These are phyloP conservation scores for Acronicta leporina DNA, from an alignment of 2,888 invertebrate species.

Conservation along the genomic window DNA sequence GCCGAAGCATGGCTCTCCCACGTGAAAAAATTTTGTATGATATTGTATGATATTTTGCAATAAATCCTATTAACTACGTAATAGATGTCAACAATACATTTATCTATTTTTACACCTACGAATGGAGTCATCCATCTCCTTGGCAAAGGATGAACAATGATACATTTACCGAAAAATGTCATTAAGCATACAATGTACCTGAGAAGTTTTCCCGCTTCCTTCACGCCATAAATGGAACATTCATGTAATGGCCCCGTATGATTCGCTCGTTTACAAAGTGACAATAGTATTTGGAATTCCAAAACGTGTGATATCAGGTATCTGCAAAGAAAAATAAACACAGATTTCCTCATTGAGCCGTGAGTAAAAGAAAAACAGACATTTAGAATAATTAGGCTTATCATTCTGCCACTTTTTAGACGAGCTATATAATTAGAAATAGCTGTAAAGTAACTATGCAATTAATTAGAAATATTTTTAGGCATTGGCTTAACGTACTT, in stretches of 20 bases:
- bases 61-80: neutral
- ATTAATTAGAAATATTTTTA: no score
- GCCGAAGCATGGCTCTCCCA: no score
- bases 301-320: constrained; percentile 92
- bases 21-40: no score
- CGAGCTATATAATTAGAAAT: no score
- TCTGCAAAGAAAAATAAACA: constrained; percentile 66
- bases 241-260: constrained; percentile 91
- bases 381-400: neutral
- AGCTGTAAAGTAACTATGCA: no score
- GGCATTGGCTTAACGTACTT: no score
- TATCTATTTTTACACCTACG: constrained; percentile 10
- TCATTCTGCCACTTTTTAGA: no score
- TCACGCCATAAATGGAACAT: constrained; percentile 92
- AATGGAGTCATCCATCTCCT: constrained; percentile 18
- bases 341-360: constrained; percentile 1
- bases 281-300: constrained; percentile 93
- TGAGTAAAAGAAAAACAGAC: neutral
- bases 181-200: constrained; percentile 74
- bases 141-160: constrained; percentile 23
- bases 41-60: constrained; percentile 2
- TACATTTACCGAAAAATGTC: constrained; percentile 33
- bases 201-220: constrained; percentile 90
- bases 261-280: constrained; percentile 91
- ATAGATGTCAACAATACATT: constrained; percentile 2